Percentiles rank a stretch among this genome's conserved stretches.
Conservation (phyloP, 2,113 vertebrate genomes). For the Brienomyrus longianalis region DNA sequence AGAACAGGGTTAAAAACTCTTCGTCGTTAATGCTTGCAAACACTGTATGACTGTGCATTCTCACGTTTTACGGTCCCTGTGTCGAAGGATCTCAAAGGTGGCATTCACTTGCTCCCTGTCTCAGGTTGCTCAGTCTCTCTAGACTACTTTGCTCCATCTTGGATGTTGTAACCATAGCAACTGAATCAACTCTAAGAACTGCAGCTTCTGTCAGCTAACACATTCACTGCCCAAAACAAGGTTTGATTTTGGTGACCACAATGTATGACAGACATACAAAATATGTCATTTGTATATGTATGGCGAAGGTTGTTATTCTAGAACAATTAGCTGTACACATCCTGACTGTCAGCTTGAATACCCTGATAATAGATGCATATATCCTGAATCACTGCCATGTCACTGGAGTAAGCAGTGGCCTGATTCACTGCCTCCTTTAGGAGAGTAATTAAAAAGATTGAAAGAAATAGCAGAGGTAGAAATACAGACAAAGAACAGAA, state of each 20-base stretch:
- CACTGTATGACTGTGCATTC: neutral
- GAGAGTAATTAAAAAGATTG: constrained; percentile 54
- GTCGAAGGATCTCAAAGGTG: neutral
- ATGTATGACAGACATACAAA: neutral
- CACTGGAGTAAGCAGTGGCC: constrained; percentile 8
- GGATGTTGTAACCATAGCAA: neutral
- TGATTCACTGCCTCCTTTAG: constrained; percentile 10
- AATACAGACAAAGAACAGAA: constrained; percentile 37
- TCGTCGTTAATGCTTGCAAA: neutral
- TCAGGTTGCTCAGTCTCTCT: neutral
- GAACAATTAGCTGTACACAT: neutral
- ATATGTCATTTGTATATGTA: neutral
- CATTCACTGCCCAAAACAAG: neutral
- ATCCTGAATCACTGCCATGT: neutral
- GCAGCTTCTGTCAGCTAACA: neutral
- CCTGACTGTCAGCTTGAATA: neutral
- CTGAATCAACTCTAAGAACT: neutral
- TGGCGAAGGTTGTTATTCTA: neutral
- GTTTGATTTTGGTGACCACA: neutral
- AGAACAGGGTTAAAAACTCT: neutral
- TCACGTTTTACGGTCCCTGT: neutral
- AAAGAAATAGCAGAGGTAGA: constrained; percentile 51
- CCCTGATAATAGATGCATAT: neutral
- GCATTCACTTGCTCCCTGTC: neutral
- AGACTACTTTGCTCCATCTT: neutral